phyloP scores from a whole-genome alignment of 30 jellyfish, hydroid and myxozoan species.

The Hydractinia echinata region DNA sequence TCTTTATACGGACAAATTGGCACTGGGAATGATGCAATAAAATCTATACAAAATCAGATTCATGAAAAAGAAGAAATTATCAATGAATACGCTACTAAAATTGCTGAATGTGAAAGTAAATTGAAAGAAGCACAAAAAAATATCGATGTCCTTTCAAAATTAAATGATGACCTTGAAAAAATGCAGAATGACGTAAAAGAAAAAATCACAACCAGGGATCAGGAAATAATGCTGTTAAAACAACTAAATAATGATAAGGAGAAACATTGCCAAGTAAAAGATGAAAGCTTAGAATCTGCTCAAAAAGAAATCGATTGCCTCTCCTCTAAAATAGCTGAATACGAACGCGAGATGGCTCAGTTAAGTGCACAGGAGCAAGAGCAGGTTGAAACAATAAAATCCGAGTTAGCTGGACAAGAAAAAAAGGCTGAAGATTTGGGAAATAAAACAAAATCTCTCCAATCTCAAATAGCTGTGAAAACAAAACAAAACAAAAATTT shows the following conservation, averaged over 20 bases:
- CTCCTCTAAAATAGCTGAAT: conserved; percentile 7
- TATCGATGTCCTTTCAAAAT: not conserved
- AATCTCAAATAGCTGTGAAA: conserved; percentile 46
- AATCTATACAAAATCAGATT: not conserved
- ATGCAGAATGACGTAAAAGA: conserved; percentile 5
- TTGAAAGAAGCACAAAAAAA: not conserved
- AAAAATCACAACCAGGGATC: not conserved
- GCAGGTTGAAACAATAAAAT: conserved; percentile 43
- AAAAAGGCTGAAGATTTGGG: conserved; percentile 56
- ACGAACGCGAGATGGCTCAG: conserved; percentile 34
- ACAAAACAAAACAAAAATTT: conserved; percentile 44
- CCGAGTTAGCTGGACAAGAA: conserved; percentile 50
- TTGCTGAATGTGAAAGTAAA: not conserved
- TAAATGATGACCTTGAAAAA: not conserved
- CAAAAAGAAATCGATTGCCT: conserved; percentile 13
- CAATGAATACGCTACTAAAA: not conserved
- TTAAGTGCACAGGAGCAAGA: conserved; percentile 24
- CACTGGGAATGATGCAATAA: not conserved
- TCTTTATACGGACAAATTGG: not conserved
- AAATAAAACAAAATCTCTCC: conserved; percentile 50
- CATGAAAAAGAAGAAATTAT: not conserved
- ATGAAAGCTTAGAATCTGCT: not conserved
- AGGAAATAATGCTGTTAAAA: not conserved
- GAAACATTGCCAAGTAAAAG: not conserved
- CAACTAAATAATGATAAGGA: not conserved